Evolutionary conservation across 2,113 vertebrate species (phyloP).

Genomic region (Microcebus tavaratra): DNA sequence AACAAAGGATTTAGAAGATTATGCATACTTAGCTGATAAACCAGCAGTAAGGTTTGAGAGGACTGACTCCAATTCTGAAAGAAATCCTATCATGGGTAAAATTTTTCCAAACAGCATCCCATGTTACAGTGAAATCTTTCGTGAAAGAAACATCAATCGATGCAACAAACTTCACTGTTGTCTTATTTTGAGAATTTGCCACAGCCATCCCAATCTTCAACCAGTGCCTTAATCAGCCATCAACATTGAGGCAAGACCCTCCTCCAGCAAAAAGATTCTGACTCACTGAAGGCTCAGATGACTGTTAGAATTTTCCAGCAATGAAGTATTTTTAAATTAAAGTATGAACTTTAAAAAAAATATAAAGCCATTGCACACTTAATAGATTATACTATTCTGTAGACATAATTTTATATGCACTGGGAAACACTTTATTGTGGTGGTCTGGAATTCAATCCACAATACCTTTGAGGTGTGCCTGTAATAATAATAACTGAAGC

Average conservation of each 20-base stretch:
- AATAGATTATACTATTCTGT: not conserved
- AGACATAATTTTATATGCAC: not conserved
- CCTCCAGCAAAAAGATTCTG: not conserved
- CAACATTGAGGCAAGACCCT: not conserved
- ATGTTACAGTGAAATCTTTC: not conserved
- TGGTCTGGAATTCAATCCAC: not conserved
- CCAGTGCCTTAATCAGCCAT: not conserved
- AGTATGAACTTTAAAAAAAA: not conserved
- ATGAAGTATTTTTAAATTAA: not conserved
- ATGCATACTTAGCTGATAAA: not conserved
- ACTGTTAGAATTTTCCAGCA: not conserved
- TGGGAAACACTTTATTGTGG: not conserved
- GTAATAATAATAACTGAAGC: not conserved
- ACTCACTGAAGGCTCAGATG: not conserved
- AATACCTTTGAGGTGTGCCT: not conserved
- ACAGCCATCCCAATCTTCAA: not conserved
- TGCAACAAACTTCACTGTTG: not conserved
- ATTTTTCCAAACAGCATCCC: not conserved
- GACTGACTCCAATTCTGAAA: not conserved
- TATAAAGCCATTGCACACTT: not conserved
- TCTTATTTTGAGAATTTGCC: not conserved
- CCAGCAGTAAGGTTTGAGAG: not conserved
- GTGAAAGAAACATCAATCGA: not conserved
- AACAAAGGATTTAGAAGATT: not conserved
- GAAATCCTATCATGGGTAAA: not conserved